Base-by-base conservation (phyloP, 2,113 vertebrate genomes). In the Cebidichthys violaceus region DNA sequence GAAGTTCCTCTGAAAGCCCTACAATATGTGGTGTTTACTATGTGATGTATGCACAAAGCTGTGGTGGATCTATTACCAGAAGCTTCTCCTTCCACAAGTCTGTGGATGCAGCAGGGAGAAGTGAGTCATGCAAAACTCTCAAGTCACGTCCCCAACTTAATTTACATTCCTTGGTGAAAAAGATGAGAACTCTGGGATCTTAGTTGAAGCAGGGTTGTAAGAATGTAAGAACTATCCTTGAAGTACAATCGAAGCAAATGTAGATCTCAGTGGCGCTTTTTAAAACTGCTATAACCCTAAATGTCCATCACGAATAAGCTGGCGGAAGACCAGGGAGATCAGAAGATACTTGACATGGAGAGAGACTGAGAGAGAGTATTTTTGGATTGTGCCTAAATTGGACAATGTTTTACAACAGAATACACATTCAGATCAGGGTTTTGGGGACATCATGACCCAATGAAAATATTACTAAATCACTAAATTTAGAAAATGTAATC, bases 21-120 rank as follows among this genome's bases (percentile, higher is more conserved):
- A 50, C 18, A 50, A 50, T 50, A 9, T 62, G 41, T 86, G 37
- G 20, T 66, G 59, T 86, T 90, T 78, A 84, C 45, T 35, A 77
- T 88, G 81, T 84, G 79, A 87, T 82, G 77, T 73, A 84, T 86
- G 69, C 11, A 35, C 20, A 64, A 57, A 24, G 43, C 29, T 15
- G 70, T 43, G 1, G 33, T 54, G 50, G 55, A 81, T 82, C 33
- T 81, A 64, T 76, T 64, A 79, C 80, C 29, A 66, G 61, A 70
- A 45, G 60, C 22, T 18, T 80, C 47, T 55, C 14, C 18, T 60
- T 80, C 27, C 29, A 33, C 14, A 4, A 35, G 14, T 75, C 52
- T 74, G 68, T 60, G 18, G 60, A 68, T 61, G 54, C 27, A 43
- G 9, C 22, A 33, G 20, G 54, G 6, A 70, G 47, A 39, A 65